A percentile compares a stretch with the other conserved stretches of the same genome.
These are phyloP conservation scores for Drosophila ezoana DNA, from an alignment of 2,888 invertebrate genomes.

Conservation along the genomic window DNA sequence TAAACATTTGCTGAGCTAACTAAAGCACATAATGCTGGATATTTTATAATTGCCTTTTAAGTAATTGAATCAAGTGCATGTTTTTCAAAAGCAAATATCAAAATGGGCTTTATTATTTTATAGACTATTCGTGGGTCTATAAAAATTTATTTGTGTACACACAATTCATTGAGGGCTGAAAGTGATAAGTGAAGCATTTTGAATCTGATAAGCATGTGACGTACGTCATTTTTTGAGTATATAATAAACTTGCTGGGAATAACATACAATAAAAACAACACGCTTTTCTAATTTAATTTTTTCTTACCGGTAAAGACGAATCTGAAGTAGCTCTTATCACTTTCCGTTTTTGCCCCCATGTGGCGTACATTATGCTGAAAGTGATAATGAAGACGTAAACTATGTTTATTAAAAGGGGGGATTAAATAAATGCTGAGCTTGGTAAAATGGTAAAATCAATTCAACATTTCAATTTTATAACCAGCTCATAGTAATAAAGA, in stretches of 20 bases:
- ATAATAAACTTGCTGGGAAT: not conserved
- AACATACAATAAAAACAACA: not conserved
- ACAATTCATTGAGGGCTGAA: not conserved
- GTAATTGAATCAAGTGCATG: not conserved
- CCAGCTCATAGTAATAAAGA: too few relatives aligned
- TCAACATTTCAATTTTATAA: too few relatives aligned
- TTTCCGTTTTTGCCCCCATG: not conserved
- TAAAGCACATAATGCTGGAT: not conserved
- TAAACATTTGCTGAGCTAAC: not conserved
- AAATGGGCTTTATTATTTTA: slow-evolving; percentile 5
- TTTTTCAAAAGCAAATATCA: slow-evolving; percentile 2
- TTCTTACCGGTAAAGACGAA: not conserved
- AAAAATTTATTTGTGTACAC: not conserved
- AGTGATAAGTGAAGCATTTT: slow-evolving; percentile 16
- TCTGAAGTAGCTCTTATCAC: not conserved
- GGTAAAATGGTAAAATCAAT: too few relatives aligned
- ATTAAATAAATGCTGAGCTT: too few relatives aligned
- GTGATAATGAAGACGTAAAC: too few relatives aligned
- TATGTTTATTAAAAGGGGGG: too few relatives aligned
- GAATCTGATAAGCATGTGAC: slow-evolving; percentile 18
- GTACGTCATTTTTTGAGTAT: not conserved
- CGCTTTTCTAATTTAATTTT: not conserved
- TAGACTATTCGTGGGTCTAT: slow-evolving; percentile 10
- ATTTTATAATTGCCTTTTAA: not conserved
- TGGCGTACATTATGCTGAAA: not conserved